These are phyloP conservation scores for Chamaea fasciata DNA, from an alignment of 2,113 vertebrate genomes.

Conservation along the genomic window DNA sequence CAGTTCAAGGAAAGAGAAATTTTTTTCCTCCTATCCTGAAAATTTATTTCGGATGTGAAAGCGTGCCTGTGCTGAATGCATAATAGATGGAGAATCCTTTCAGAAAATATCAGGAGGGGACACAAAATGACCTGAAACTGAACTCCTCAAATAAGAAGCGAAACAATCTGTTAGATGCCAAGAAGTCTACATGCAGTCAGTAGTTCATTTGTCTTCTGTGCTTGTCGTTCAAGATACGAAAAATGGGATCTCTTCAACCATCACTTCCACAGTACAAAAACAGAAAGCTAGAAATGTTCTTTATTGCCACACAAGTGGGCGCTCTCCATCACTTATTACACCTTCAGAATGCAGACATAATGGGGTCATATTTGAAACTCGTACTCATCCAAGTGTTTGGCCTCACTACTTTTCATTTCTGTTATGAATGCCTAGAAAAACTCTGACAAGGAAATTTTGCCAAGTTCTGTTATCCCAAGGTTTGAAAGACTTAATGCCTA, in stretches of 20 bases:
- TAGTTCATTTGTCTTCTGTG: not conserved
- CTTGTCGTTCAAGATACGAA: not conserved
- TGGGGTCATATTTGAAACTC: not conserved
- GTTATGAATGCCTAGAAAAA: not conserved
- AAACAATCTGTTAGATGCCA: slow-evolving; percentile 24
- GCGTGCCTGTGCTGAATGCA: not conserved
- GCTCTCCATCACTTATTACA: not conserved
- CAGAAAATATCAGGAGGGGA: slow-evolving; percentile 9
- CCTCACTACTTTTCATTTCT: not conserved
- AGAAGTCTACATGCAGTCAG: not conserved
- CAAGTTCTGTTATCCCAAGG: not conserved
- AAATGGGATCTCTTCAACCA: not conserved
- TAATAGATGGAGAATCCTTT: slow-evolving; percentile 1
- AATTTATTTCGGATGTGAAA: not conserved
- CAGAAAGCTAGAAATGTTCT: not conserved
- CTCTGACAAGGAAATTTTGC: not conserved
- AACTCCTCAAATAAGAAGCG: slow-evolving; percentile 24
- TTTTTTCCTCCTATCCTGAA: not conserved
- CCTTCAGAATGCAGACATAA: not conserved
- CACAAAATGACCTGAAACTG: slow-evolving; percentile 28
- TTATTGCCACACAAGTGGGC: not conserved
- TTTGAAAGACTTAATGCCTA: not conserved
- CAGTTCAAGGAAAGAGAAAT: not conserved
- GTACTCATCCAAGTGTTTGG: not conserved
- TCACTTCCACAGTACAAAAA: not conserved